Base-by-base conservation (phyloP, 2,888 invertebrate genomes). In the Ceratothoa steindachneri region DNA sequence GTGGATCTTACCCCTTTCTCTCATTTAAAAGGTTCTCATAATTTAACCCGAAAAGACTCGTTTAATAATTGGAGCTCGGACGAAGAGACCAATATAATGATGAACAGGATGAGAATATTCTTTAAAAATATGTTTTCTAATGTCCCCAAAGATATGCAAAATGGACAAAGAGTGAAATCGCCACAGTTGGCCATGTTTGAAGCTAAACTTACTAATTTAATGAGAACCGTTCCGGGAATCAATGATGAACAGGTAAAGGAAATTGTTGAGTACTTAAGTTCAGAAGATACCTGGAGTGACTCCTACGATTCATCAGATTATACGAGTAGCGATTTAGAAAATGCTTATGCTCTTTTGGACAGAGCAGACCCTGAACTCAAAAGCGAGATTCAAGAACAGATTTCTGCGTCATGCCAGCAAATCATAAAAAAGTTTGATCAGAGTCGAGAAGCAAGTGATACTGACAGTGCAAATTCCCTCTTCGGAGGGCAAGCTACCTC, bases 61-160 rank as follows among this genome's bases (percentile, higher is more conserved):
- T 94, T 94, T 85, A 94, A 93, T 83, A 94, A 94, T 83, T 95
- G 94, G 93, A 93, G 93, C 80, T 93, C 93, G 1, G 94, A 95
- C 83, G 95, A 95, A 83, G 95, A 95, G 85, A 95, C 94, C 1
- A 95, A 95, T 84, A 85, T 94, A 64, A 95, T 95, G 94, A 95
- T 95, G 94, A 92, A 91, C 51, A 94, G 93, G 86, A 93, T 95
- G 93, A 87, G 93, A 1, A 93, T 93, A 82, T 93, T 95, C 84
- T 93, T 95, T 84, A 94, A 93, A 85, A 93, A 93, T 69, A 91
- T 95, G 88, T 90, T 94, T n/a, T 91, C 91, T 41, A 87, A 88
- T 24, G 83, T 72, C 22, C 69, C 71, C 4, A 77, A 78, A 15
- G 73, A 72, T n/a, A 55, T 75, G 29, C 65, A 65, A 30, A 74